Conservation (phyloP, 2,113 vertebrate species). For the Mobula hypostoma region DNA sequence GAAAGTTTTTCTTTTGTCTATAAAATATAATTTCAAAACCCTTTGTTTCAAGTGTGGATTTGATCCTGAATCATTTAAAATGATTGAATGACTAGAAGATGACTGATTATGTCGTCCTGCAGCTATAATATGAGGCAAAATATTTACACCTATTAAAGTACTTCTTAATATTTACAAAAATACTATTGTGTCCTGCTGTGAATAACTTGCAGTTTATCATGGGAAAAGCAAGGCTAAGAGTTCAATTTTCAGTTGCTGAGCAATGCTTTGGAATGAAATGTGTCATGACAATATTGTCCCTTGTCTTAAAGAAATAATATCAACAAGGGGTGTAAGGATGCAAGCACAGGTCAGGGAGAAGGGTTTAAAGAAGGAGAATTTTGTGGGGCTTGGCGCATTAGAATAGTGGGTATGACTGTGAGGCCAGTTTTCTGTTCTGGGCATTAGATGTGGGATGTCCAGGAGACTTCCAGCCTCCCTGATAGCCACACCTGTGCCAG, state of each 20-base stretch:
- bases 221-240: not conserved
- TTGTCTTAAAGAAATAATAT: not conserved
- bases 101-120: not conserved
- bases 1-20: not conserved
- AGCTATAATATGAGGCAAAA: not conserved
- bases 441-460: too few relatives aligned
- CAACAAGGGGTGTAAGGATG: not conserved
- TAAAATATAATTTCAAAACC: conserved; percentile 4
- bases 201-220: not conserved
- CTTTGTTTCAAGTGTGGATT: not conserved
- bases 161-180: not conserved
- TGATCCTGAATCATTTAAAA: not conserved
- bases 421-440: too few relatives aligned
- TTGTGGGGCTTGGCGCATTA: too few relatives aligned
- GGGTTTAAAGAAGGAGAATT: too few relatives aligned
- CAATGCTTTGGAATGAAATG: not conserved
- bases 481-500: too few relatives aligned
- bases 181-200: not conserved
- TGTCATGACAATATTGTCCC: not conserved
- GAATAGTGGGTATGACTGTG: too few relatives aligned
- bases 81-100: not conserved
- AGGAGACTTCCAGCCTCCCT: too few relatives aligned
- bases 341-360: not conserved
- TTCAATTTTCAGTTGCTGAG: not conserved
- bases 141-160: not conserved